These are phyloP conservation scores for Acleris sparsana DNA, from an alignment of 2,888 invertebrate genomes.

Conservation along the genomic window DNA sequence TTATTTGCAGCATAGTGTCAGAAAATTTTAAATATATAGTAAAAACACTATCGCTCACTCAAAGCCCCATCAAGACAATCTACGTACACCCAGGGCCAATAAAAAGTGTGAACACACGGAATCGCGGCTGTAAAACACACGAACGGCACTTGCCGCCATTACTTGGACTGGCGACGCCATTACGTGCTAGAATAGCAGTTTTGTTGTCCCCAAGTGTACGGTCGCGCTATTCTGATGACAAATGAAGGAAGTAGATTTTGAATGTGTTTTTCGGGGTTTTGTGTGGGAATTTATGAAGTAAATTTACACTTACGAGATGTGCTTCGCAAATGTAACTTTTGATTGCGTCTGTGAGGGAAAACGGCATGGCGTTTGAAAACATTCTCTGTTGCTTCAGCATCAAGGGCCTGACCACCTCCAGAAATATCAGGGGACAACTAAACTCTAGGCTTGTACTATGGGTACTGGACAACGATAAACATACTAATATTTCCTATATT, in stretches of 20 bases:
- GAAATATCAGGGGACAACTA: too few relatives aligned
- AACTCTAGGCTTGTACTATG: too few relatives aligned
- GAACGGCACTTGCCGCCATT: constrained; percentile 47
- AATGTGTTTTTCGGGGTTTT: constrained; percentile 37
- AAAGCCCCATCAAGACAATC: constrained; percentile 31
- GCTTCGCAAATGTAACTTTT: background rate
- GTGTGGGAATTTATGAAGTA: constrained; percentile 22
- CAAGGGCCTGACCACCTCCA: too few relatives aligned
- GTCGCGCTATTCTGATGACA: constrained; percentile 53
- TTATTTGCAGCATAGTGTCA: background rate
- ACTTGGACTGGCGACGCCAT: constrained; percentile 53
- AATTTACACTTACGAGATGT: constrained; percentile 1
- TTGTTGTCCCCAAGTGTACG: constrained; percentile 59
- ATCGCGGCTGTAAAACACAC: constrained; percentile 40
- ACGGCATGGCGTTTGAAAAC: too few relatives aligned
- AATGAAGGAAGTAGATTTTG: constrained; percentile 43
- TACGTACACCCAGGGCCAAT: constrained; percentile 32
- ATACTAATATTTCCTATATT: too few relatives aligned
- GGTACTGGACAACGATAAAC: too few relatives aligned
- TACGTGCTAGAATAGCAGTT: constrained; percentile 53
- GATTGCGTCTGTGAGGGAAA: background rate
- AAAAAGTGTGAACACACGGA: constrained; percentile 38
- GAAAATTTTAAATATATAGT: constrained; percentile 5
- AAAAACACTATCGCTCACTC: constrained; percentile 24
- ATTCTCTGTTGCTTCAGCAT: too few relatives aligned